Evolutionary conservation across 2,113 vertebrate species (phyloP).

Genomic region (Galeopterus variegatus): DNA sequence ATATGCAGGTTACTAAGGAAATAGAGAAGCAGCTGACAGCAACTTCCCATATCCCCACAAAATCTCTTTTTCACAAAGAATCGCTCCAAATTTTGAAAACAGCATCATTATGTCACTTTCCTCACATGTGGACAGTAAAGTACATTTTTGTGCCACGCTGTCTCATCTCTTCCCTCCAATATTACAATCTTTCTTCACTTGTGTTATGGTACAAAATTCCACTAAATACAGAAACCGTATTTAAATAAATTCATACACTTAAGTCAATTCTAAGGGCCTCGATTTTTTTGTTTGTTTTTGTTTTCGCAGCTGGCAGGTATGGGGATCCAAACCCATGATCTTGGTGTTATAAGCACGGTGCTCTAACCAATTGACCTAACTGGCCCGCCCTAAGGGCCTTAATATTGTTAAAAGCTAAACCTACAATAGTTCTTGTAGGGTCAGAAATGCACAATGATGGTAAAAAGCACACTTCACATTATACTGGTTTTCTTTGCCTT

Average conservation of each 20-base stretch:
- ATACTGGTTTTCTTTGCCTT: background rate
- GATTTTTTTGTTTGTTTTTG: too few species aligned
- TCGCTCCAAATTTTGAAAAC: constrained; percentile 38
- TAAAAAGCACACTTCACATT: background rate
- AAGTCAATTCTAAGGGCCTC: constrained; percentile 13
- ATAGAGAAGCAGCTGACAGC: constrained; percentile 34
- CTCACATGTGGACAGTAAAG: background rate
- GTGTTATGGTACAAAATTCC: constrained; percentile 22
- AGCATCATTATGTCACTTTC: constrained; percentile 5
- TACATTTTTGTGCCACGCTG: constrained; percentile 44
- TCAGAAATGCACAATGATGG: background rate
- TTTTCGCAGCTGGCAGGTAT: too few species aligned
- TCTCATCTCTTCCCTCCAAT: background rate
- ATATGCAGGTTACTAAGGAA: background rate
- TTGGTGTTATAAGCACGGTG: too few species aligned
- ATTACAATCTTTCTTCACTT: constrained; percentile 11
- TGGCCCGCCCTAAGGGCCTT: background rate
- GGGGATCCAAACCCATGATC: too few species aligned
- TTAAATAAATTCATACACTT: constrained; percentile 56
- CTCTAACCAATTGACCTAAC: too few species aligned
- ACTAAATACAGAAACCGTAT: background rate
- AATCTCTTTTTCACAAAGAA: background rate
- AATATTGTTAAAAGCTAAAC: constrained; percentile 39
- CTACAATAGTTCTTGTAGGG: background rate
- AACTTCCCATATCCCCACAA: constrained; percentile 36